These are phyloP conservation scores for Cremastinae sp. DNA, from an alignment of 2,888 invertebrate genomes.

Conservation along the genomic window DNA sequence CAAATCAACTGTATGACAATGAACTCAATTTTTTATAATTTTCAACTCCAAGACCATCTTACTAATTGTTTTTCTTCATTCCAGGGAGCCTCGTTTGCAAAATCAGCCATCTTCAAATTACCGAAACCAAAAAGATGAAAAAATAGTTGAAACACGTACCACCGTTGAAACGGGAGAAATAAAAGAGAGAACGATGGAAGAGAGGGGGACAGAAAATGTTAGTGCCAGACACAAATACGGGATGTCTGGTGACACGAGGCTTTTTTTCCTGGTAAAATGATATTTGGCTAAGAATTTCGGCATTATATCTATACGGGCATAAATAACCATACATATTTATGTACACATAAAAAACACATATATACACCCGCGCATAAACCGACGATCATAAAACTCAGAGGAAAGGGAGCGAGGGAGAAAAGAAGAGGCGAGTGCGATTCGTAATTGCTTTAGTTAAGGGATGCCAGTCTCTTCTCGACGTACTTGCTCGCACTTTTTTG, in stretches of 20 bases:
- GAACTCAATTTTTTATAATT: too few species aligned
- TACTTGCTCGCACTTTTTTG: slow-evolving; percentile 54
- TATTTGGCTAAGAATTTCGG: slow-evolving; percentile 70
- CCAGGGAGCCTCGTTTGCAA: too few species aligned
- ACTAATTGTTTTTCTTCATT: too few species aligned
- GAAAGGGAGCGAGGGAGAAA: background rate
- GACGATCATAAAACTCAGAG: slow-evolving; percentile 58
- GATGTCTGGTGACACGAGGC: slow-evolving; percentile 50
- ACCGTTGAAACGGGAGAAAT: slow-evolving; percentile 22
- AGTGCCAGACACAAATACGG: slow-evolving; percentile 37
- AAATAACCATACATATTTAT: slow-evolving; percentile 61
- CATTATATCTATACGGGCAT: slow-evolving; percentile 70
- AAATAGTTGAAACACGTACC: background rate
- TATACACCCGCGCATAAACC: background rate
- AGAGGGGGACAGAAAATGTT: slow-evolving; percentile 37
- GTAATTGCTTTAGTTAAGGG: slow-evolving; percentile 77
- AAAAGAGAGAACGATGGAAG: slow-evolving; percentile 7
- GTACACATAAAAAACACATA: background rate
- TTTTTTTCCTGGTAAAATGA: slow-evolving; percentile 46
- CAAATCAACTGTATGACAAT: too few species aligned
- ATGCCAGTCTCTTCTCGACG: slow-evolving; percentile 62
- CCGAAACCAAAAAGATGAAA: too few species aligned
- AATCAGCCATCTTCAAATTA: too few species aligned
- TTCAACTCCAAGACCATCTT: too few species aligned
- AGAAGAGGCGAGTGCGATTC: slow-evolving; percentile 61